phyloP scores from a whole-genome alignment of 2,797 vertebrate genomes.

The Mus caroli region DNA sequence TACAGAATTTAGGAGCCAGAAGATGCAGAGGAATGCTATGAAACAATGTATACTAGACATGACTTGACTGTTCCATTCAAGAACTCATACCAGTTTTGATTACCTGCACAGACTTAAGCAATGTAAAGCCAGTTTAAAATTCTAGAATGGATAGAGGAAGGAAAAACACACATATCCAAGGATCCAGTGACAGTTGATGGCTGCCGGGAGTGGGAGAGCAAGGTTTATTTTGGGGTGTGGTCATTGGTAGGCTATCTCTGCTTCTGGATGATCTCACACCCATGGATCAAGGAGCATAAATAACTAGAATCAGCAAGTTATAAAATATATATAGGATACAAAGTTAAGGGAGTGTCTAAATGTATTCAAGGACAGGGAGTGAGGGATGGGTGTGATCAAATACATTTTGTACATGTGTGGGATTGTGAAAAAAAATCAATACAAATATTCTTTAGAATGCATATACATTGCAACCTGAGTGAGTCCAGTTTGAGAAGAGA shows the following conservation, averaged over 20 bases:
- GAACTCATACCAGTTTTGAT: neutral
- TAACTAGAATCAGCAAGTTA: neutral
- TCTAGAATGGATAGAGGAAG: too few species aligned
- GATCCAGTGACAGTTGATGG: neutral
- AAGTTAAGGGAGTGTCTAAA: too few species aligned
- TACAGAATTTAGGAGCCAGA: neutral
- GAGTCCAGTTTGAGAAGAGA: conserved; percentile 69
- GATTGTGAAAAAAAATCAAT: neutral
- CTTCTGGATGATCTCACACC: neutral
- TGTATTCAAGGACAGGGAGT: neutral
- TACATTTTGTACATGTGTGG: neutral
- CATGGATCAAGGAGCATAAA: too few species aligned
- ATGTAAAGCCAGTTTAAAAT: neutral
- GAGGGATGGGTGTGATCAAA: neutral
- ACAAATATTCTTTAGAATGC: neutral
- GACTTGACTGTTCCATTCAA: neutral
- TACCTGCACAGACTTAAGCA: neutral
- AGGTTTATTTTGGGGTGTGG: neutral
- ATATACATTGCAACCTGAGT: conserved; percentile 53
- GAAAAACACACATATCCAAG: too few species aligned
- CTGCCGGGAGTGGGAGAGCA: neutral
- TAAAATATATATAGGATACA: neutral
- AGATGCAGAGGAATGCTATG: neutral
- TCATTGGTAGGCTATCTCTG: neutral
- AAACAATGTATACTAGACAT: neutral